Evolutionary conservation across 2,113 vertebrate species (phyloP).

Genomic region (Brachyhypopomus gauderio): DNA sequence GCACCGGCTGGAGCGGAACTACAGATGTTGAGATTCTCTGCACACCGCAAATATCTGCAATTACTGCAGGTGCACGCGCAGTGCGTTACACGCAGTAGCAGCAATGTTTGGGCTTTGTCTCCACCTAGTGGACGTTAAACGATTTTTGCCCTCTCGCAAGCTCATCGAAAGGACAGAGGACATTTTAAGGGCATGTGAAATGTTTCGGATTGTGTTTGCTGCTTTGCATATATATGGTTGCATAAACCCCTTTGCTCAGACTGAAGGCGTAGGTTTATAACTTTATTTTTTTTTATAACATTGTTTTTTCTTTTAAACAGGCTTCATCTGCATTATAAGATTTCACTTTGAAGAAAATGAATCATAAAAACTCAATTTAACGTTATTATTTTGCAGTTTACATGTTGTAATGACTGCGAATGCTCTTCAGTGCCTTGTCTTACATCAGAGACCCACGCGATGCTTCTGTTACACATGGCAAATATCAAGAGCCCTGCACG

Average conservation of each 20-base stretch:
- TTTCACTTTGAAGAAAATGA: too few relatives aligned
- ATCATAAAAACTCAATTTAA: too few relatives aligned
- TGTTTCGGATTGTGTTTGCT: not conserved
- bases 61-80: not conserved
- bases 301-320: too few relatives aligned
- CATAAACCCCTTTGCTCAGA: not conserved
- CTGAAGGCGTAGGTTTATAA: not conserved
- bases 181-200: constrained; percentile 45
- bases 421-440: too few relatives aligned
- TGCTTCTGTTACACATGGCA: too few relatives aligned
- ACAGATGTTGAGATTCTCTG: not conserved
- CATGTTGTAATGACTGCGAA: too few relatives aligned
- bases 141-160: not conserved
- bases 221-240: not conserved
- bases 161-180: constrained; percentile 29
- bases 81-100: not conserved
- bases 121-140: constrained; percentile 50
- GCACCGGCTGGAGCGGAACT: not conserved
- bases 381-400: too few relatives aligned
- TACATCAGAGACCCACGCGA: too few relatives aligned
- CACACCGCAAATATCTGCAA: not conserved
- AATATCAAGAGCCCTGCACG: too few relatives aligned
- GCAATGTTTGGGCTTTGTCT: constrained; percentile 42
- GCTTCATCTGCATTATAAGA: not conserved
- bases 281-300: not conserved